Evolutionary conservation across 2,113 vertebrate species (phyloP).

Genomic region (Barbus barbus): DNA sequence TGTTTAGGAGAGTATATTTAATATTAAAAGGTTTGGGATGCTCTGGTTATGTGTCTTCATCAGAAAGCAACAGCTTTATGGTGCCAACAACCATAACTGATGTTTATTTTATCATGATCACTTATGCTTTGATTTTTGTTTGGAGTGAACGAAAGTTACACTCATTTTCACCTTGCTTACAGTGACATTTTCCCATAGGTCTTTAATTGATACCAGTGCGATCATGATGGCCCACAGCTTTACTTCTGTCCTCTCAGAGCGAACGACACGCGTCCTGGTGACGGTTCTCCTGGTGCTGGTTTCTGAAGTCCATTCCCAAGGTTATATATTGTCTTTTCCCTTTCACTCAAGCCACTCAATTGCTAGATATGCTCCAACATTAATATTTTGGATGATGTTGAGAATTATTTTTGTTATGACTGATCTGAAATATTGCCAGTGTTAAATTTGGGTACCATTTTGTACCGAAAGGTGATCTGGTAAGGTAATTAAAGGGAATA

Average conservation of each 20-base stretch:
- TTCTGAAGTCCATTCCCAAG: constrained; percentile 70
- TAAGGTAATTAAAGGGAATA: neutral
- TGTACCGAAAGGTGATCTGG: no score
- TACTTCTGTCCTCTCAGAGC: constrained; percentile 26
- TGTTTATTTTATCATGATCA: neutral
- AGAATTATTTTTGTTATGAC: neutral
- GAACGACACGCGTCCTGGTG: constrained; percentile 23
- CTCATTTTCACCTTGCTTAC: neutral
- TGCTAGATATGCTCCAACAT: neutral
- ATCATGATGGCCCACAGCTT: constrained; percentile 39
- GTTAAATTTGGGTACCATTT: neutral
- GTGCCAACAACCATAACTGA: neutral
- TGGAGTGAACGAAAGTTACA: neutral
- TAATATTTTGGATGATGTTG: neutral
- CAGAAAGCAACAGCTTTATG: neutral
- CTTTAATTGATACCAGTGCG: neutral
- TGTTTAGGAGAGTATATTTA: neutral
- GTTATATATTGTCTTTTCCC: constrained; percentile 46
- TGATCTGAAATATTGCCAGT: neutral
- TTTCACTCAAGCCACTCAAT: neutral
- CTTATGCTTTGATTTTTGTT: neutral
- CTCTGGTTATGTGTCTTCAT: neutral
- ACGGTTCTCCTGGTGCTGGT: constrained; percentile 62
- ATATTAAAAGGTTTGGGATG: neutral
- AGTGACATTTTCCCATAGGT: constrained; percentile 37